Evolutionary conservation across 2,797 vertebrate genomes (phyloP).

Genomic region (Paratrypauchen microcephalus): DNA sequence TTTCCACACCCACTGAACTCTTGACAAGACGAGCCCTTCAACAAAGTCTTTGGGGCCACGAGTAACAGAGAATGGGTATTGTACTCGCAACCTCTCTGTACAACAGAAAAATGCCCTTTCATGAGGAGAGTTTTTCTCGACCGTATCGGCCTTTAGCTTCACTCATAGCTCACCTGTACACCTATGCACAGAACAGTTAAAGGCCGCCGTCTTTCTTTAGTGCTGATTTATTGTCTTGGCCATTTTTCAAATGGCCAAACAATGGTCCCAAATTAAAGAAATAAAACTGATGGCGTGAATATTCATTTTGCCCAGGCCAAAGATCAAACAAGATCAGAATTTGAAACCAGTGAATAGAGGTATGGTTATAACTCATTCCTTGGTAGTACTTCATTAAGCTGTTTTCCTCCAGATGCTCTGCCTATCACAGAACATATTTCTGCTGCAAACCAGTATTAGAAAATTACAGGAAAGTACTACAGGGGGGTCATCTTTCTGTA

Average conservation of each 20-base stretch:
- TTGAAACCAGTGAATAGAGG: constrained; percentile 27
- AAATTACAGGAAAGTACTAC: constrained; percentile 43
- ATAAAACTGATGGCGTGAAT: constrained; percentile 11
- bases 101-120: constrained; percentile 58
- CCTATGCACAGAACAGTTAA: constrained; percentile 48
- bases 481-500: constrained; percentile 22
- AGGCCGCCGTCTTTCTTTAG: constrained; percentile 50
- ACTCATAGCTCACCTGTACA: constrained; percentile 62
- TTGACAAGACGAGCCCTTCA: constrained; percentile 19
- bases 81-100: constrained; percentile 52
- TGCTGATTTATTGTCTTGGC: constrained; percentile 62
- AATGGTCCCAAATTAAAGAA: constrained; percentile 55
- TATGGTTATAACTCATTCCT: background rate
- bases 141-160: constrained; percentile 49
- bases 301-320: constrained; percentile 53
- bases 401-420: too few species aligned
- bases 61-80: constrained; percentile 50
- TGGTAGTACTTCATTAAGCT: background rate
- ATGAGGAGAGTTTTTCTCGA: constrained; percentile 59
- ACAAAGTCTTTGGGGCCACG: constrained; percentile 45
- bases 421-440: too few species aligned
- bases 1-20: constrained; percentile 89
- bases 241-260: constrained; percentile 21
- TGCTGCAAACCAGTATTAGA: background rate
- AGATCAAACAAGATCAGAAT: constrained; percentile 35